Evolutionary conservation across 1,140 invertebrate genomes (phyloP).

Genomic region (Rhagoletis pomonella): DNA sequence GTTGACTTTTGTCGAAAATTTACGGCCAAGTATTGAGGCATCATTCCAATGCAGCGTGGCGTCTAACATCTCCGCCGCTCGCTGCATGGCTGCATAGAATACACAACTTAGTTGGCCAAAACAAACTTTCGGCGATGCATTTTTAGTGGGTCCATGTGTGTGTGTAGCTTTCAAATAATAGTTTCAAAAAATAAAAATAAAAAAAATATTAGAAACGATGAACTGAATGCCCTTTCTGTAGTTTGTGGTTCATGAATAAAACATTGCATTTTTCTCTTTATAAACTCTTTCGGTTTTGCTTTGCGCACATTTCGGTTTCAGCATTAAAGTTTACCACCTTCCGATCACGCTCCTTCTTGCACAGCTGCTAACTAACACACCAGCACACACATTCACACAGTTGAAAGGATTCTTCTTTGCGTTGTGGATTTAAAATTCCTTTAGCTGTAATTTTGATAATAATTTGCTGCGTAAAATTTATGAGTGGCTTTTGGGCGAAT

Average conservation of each 20-base stretch:
- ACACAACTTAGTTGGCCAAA: conserved; percentile 10
- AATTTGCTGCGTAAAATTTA: conserved; percentile 53
- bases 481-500: conserved; percentile 49
- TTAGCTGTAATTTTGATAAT: conserved; percentile 53
- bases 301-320: conserved; percentile 22
- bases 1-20: conserved; percentile 41
- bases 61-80: neutral
- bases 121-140: conserved; percentile 30
- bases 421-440: conserved; percentile 47
- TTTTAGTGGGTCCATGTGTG: neutral
- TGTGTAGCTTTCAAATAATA: no score
- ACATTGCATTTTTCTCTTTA: neutral
- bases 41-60: neutral
- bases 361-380: neutral
- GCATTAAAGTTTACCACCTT: conserved; percentile 18
- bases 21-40: conserved; percentile 39
- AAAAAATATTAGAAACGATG: conserved; percentile 13
- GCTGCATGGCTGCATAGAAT: conserved; percentile 8
- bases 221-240: conserved; percentile 31
- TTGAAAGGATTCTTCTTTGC: conserved; percentile 35
- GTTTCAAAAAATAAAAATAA: neutral
- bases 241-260: conserved; percentile 51
- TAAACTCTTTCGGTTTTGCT: conserved; percentile 12
- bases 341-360: neutral
- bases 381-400: neutral